Percentiles rank a stretch among this genome's conserved stretches.
Evolutionary conservation across 2,888 invertebrate species (phyloP).

Genomic region (Drosophila nigricruria): DNA sequence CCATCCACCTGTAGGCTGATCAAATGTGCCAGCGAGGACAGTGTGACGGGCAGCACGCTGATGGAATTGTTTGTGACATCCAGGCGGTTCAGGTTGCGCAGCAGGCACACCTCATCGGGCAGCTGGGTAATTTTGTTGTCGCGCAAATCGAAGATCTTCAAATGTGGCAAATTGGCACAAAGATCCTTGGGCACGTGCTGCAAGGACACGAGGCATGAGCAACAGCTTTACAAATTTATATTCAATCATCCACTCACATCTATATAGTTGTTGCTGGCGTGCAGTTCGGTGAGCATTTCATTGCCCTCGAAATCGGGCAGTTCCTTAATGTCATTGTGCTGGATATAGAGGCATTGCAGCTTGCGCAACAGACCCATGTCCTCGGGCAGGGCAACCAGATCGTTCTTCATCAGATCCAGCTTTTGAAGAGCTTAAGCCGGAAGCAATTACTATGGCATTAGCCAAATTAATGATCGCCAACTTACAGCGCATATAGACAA

Average conservation of each 20-base stretch:
- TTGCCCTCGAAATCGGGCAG: conserved; percentile 93
- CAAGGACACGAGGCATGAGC: neutral
- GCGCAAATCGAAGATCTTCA: conserved; percentile 91
- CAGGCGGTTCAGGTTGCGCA: conserved; percentile 92
- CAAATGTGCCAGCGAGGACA: conserved; percentile 90
- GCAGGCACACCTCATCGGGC: conserved; percentile 91
- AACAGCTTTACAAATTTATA: neutral
- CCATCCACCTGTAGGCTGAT: conserved; percentile 94
- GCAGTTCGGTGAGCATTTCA: conserved; percentile 91
- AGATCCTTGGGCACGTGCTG: conserved; percentile 90
- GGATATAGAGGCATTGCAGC: conserved; percentile 91
- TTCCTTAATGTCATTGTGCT: conserved; percentile 92
- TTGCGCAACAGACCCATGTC: conserved; percentile 90
- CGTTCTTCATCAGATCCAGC: conserved; percentile 91
- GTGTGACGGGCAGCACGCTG: conserved; percentile 88
- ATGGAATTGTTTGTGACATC: conserved; percentile 94
- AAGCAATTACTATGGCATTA: conserved; percentile 14
- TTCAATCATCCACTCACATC: conserved; percentile 86
- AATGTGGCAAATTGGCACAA: conserved; percentile 90
- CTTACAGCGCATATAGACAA: conserved; percentile 93
- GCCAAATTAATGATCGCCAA: conserved; percentile 37
- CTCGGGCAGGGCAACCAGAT: conserved; percentile 88
- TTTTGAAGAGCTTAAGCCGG: conserved; percentile 87
- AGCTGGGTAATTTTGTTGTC: conserved; percentile 92
- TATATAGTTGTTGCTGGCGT: conserved; percentile 93